Conservation (phyloP, 2,113 vertebrate genomes). For the Siniperca knerii region DNA sequence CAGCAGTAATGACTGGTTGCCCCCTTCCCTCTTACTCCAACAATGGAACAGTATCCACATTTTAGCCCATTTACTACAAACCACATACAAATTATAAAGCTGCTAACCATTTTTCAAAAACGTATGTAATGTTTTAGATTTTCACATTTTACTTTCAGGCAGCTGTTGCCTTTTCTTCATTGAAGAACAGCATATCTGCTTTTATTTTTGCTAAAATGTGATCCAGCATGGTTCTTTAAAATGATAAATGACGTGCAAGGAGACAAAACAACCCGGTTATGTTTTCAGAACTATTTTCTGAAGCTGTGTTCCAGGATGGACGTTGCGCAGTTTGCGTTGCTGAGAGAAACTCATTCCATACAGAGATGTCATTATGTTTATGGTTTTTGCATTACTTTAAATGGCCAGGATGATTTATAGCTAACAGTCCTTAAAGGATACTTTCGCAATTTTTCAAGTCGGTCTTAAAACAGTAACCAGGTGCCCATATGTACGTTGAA, state of each 20-base stretch:
- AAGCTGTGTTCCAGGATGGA: background rate
- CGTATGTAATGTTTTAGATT: background rate
- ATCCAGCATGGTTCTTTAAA: background rate
- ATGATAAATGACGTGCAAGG: slow-evolving; percentile 6
- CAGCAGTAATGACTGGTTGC: background rate
- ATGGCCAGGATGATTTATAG: background rate
- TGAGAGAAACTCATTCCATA: background rate
- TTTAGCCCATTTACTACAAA: background rate
- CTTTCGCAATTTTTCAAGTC: too few species aligned
- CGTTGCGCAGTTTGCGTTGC: background rate
- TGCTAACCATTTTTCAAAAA: background rate
- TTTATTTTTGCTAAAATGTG: background rate
- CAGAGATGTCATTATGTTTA: too few species aligned
- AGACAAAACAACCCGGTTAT: background rate
- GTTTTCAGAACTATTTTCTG: background rate
- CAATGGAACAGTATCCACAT: background rate
- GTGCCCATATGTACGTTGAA: background rate
- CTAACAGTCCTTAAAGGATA: background rate
- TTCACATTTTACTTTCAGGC: background rate
- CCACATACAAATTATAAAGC: too few species aligned
- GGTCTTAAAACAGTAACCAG: background rate
- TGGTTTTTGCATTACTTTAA: background rate
- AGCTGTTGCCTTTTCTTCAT: background rate
- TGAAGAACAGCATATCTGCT: background rate
- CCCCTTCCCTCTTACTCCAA: background rate